These are phyloP conservation scores for Drosophila bipectinata DNA, from an alignment of 1,140 invertebrate genomes.

Conservation along the genomic window DNA sequence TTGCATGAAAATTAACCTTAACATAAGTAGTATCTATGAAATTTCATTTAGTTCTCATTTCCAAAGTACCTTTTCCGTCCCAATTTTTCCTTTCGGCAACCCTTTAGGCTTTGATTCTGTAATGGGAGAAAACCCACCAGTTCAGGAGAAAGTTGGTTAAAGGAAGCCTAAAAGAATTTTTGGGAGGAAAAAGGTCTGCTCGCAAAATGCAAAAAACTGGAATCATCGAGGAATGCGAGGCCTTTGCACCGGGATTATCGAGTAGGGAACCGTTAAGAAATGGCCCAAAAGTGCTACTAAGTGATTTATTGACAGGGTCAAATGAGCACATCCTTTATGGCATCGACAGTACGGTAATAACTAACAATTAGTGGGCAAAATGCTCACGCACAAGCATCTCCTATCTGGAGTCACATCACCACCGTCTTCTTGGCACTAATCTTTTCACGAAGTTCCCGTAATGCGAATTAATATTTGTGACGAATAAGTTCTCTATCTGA, in stretches of 20 bases:
- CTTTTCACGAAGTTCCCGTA: conserved; percentile 6
- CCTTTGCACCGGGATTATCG: conserved; percentile 1
- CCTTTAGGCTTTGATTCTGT: not conserved
- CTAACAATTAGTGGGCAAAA: conserved; percentile 60
- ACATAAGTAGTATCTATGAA: no score
- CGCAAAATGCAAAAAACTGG: not conserved
- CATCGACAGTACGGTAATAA: conserved; percentile 49
- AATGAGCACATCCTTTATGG: conserved; percentile 20
- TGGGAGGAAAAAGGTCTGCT: not conserved
- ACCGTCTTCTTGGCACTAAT: conserved; percentile 13
- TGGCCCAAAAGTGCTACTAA: conserved; percentile 15
- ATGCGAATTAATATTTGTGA: not conserved
- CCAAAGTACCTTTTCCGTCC: no score
- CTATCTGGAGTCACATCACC: not conserved
- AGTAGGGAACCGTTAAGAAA: not conserved
- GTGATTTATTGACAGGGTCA: conserved; percentile 37
- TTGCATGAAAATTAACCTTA: not conserved
- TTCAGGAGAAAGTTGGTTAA: not conserved
- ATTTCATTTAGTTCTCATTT: no score
- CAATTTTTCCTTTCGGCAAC: not conserved
- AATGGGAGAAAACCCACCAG: not conserved
- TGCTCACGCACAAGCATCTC: not conserved
- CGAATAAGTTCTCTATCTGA: not conserved
- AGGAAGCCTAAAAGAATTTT: not conserved
- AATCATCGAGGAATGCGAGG: not conserved